Conservation (phyloP, 2,113 vertebrate species). For the Pteronura brasiliensis region DNA sequence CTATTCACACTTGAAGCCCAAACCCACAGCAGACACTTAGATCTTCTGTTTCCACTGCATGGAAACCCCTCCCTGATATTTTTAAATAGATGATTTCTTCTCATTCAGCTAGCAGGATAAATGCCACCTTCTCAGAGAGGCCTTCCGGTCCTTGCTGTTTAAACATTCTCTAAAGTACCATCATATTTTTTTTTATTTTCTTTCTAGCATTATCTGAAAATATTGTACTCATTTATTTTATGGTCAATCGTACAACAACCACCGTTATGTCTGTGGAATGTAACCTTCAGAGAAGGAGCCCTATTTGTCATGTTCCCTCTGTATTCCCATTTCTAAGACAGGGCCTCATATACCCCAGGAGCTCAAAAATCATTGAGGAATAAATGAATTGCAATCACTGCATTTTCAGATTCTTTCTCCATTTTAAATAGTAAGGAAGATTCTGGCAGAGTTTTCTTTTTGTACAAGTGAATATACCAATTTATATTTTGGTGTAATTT, state of each 20-base stretch:
- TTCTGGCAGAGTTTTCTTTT: neutral
- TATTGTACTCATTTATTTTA: neutral
- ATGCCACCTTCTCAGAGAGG: neutral
- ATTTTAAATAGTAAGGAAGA: slow-evolving; percentile 13
- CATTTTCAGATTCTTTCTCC: neutral
- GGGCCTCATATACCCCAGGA: neutral
- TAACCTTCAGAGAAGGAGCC: neutral
- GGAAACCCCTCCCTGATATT: neutral
- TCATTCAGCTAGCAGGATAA: neutral
- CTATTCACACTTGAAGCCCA: neutral
- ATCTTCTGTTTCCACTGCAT: neutral
- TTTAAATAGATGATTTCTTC: neutral
- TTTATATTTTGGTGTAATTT: neutral
- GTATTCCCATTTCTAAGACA: neutral
- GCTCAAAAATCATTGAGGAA: neutral
- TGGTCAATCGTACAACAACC: neutral
- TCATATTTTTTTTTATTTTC: neutral
- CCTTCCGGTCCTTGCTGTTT: neutral
- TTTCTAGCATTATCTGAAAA: neutral
- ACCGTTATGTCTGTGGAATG: neutral
- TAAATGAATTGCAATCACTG: neutral
- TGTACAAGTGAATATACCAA: neutral
- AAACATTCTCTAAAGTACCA: neutral
- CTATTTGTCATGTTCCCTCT: neutral
- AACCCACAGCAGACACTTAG: neutral